Conservation (phyloP, 2,797 vertebrate species). For the Megalops cyprinoides region DNA sequence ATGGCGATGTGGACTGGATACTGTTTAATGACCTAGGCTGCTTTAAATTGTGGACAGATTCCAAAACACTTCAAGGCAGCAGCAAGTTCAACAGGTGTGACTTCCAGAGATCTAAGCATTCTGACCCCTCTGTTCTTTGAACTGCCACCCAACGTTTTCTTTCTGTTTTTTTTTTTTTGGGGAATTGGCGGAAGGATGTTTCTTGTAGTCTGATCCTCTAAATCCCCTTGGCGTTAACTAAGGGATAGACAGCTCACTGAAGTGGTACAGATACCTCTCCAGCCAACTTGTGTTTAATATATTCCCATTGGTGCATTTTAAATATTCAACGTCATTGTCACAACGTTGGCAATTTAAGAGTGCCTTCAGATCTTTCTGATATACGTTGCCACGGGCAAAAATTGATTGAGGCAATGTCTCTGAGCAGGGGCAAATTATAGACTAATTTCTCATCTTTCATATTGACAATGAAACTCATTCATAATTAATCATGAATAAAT, state of each 20-base stretch:
- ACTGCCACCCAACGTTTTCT: neutral
- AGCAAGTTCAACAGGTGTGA: neutral
- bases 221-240: neutral
- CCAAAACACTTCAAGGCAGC: neutral
- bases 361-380: neutral
- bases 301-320: too few species aligned
- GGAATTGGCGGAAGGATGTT: neutral
- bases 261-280: too few species aligned
- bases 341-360: neutral
- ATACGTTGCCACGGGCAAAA: neutral
- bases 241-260: neutral
- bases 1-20: neutral
- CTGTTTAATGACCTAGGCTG: neutral
- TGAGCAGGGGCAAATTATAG: neutral
- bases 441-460: slow-evolving; percentile 18
- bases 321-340: neutral
- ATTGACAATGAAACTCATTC: slow-evolving; percentile 6
- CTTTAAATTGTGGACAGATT: neutral
- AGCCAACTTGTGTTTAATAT: too few species aligned
- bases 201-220: too few species aligned
- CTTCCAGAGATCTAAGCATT: slow-evolving; percentile 13
- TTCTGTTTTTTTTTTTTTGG: too few species aligned
- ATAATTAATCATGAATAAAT: slow-evolving; percentile 22
- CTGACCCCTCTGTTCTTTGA: slow-evolving; percentile 19
- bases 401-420: neutral